Evolutionary conservation across 2,888 invertebrate genomes (phyloP), one percentile per base, ranked within the genome.

Genomic region (Netelia melanura): DNA sequence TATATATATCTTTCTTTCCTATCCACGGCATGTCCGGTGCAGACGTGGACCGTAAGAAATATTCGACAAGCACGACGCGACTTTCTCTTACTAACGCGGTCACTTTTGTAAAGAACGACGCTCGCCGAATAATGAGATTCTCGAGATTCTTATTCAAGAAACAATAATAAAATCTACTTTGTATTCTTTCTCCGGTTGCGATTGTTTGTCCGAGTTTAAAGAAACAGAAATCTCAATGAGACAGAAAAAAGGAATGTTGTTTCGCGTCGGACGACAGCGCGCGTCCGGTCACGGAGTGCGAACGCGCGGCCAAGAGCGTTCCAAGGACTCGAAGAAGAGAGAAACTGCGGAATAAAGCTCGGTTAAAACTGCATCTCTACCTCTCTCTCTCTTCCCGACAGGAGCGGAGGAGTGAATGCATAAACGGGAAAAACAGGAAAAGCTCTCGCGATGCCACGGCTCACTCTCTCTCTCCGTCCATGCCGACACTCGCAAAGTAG

Each of bases 401-500:
- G 52, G 17, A 61, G 79, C 44, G 25, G 23, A 43, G n/a, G 44
- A n/a, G 48, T 25, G 23, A 74, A 61, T 48, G 14, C 23, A 61
- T 44, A 9, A 44, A 58, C 43, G 67, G 65, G 58, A 67, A 76
- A 76, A 84, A 62, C 71, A 52, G 84, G 72, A 76, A 80, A 71
- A 72, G 64, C 80, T 80, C 65, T 30, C 44, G 72, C 79, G 81
- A 76, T 68, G 77, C 84, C 54, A 10, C n/a, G 61, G 61, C 17
- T 70, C 62, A 14, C 62, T 64, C 54, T 44, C 17, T 30, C 25
- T 56, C 68, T 54, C 38, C 43, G 17, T 25, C 44, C 54, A 25
- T 54, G 58, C 75, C 83, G 67, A 75, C 83, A 72, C 80, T 77
- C 64, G 74, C 82, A 80, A 84, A 81, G 81, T 86, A 84, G 76